A percentile compares a stretch with the other conserved stretches of the same genome.
Conservation (phyloP, 2,797 vertebrate species). For the Characodon lateralis region DNA sequence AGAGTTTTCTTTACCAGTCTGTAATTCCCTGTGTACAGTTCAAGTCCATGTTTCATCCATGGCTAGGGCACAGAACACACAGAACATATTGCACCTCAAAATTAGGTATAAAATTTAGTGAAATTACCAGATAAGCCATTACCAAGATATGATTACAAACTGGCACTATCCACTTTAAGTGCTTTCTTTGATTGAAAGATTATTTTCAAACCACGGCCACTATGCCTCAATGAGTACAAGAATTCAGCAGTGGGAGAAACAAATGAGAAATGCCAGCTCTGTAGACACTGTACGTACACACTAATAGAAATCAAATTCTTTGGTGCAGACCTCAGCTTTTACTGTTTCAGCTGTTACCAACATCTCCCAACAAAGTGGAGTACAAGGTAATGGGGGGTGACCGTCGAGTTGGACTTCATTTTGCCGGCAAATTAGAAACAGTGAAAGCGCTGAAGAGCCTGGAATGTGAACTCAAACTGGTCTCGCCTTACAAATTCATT, state of each 20-base stretch:
- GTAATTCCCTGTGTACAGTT: too few relatives aligned
- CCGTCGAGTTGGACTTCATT: constrained; percentile 46
- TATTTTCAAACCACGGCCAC: constrained; percentile 40
- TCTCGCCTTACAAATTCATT: constrained; percentile 24
- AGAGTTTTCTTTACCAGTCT: too few relatives aligned
- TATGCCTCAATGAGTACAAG: constrained; percentile 48
- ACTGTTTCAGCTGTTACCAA: constrained; percentile 35
- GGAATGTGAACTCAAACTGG: constrained; percentile 29
- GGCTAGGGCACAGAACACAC: neutral
- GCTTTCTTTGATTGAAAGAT: constrained; percentile 32
- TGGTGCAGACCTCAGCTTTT: constrained; percentile 33
- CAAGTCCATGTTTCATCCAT: too few relatives aligned
- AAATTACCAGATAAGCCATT: constrained; percentile 54
- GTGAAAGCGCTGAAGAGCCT: constrained; percentile 41
- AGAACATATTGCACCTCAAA: constrained; percentile 27
- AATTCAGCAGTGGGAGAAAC: constrained; percentile 26
- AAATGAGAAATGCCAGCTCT: neutral
- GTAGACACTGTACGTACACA: constrained; percentile 34
- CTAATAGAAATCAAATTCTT: constrained; percentile 48
- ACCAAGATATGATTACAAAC: constrained; percentile 34
- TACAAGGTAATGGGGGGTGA: constrained; percentile 60
- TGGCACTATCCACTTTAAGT: constrained; percentile 34
- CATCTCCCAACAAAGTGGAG: constrained; percentile 42
- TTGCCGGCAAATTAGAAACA: constrained; percentile 41
- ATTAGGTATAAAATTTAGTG: constrained; percentile 44